Base-by-base conservation (phyloP, 2,113 vertebrate species). In the Takifugu flavidus region DNA sequence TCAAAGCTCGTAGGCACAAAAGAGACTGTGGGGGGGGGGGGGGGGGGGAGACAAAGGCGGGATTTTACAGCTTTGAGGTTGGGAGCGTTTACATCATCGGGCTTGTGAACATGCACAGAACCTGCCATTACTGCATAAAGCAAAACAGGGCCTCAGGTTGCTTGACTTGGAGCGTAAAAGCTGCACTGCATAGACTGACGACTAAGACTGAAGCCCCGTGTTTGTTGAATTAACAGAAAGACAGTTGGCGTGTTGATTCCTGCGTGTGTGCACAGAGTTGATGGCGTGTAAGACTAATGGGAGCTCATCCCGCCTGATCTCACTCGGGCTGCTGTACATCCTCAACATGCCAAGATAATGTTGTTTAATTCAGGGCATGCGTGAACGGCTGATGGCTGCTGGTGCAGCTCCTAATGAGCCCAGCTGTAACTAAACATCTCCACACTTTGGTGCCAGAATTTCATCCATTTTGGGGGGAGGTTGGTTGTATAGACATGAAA, bases 211-310 rank as follows among this genome's bases (percentile, higher is more conserved):
- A 54, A 14, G 26, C 27, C 50, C n/a, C 61, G 4, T 63, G 67
- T 75, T 80, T 65, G 69, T 57, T 70, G 56, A 77, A 67, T 58
- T 69, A 57, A 59, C 67, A 59, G 59, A 72, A 34, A 49, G 56
- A 29, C 43, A 13, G 11, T 26, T 13, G 27, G 2, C 25, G 6
- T 25, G 28, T 56, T 13, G 44, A 55, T 52, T 44, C 66, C 45
- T 44, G 20, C 25, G 56, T 47, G 25, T 27, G 43, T n/a, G 60
- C 20, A 49, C 53, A 11, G 50, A 72, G 60, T 65, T 56, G 34
- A 13, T 57, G 42, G 51, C 14, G 1, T 51, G 56, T 64, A 60
- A 75, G 55, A 52, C 70, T 76, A 80, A 84, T 68, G 59, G 57
- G 63, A 75, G 68, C 57, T 50, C 56, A 78, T 79, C 5, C 31